Conservation (phyloP, 1,140 invertebrate genomes). For the Pseudomyrmex flavicornis region DNA sequence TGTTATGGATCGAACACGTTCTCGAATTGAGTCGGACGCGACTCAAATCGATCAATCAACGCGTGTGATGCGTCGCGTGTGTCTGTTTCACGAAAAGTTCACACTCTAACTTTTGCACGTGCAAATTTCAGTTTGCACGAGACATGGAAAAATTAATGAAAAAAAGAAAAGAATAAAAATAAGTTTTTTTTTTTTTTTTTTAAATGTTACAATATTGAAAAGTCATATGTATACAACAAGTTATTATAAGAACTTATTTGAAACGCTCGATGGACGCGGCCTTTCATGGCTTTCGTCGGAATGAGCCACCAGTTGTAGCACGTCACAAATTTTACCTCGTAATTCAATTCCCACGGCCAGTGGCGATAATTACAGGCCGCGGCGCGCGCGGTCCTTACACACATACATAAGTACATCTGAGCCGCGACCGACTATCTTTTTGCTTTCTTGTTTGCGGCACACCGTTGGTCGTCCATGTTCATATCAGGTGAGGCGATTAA, state of each 20-base stretch:
- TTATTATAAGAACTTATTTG: background rate
- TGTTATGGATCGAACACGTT: conserved; percentile 19
- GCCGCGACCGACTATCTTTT: conserved; percentile 65
- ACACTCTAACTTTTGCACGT: too few species aligned
- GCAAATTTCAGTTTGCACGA: too few species aligned
- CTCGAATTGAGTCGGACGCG: conserved; percentile 5
- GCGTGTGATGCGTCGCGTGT: too few species aligned
- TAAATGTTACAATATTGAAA: too few species aligned
- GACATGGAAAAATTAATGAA: too few species aligned
- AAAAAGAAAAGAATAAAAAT: too few species aligned
- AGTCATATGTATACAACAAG: background rate
- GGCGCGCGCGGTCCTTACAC: conserved; percentile 46
- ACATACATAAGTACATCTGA: conserved; percentile 7
- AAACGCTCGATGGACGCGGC: conserved; percentile 15
- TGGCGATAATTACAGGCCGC: conserved; percentile 80
- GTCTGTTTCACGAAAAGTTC: too few species aligned
- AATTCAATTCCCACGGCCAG: conserved; percentile 83
- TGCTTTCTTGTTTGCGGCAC: conserved; percentile 57
- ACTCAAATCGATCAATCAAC: too few species aligned
- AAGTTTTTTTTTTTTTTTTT: too few species aligned
- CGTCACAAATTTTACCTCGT: conserved; percentile 79
- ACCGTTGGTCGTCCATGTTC: conserved; percentile 50
- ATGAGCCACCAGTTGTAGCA: conserved; percentile 62
- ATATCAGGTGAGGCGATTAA: conserved; percentile 34
- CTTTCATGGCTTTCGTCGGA: conserved; percentile 52